These are phyloP conservation scores for Himalopsyche tibetana DNA, from an alignment of 2,888 invertebrate genomes.

Conservation along the genomic window DNA sequence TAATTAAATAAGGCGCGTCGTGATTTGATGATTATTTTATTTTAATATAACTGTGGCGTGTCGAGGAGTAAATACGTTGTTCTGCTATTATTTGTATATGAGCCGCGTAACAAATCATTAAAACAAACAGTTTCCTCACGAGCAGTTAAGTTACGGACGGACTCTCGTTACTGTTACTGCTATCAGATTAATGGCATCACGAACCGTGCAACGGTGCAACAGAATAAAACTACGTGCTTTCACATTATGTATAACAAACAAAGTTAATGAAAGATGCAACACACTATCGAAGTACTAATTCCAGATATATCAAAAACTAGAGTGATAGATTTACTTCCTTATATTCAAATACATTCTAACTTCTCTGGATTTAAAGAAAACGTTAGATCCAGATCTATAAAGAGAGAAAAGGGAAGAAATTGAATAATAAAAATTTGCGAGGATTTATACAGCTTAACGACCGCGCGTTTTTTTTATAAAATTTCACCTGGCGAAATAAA, in stretches of 20 bases:
- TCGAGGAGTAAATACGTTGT: constrained; percentile 9
- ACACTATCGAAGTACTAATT: background rate
- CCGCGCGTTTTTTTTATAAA: too few relatives aligned
- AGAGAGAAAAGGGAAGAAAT: too few relatives aligned
- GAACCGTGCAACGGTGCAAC: constrained; percentile 52
- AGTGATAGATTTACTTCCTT: too few relatives aligned
- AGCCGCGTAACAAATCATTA: constrained; percentile 62
- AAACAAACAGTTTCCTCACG: constrained; percentile 63
- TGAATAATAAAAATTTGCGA: too few relatives aligned
- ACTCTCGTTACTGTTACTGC: constrained; percentile 8
- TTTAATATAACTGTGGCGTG: constrained; percentile 48
- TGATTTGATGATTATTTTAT: constrained; percentile 32
- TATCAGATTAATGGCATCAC: constrained; percentile 59
- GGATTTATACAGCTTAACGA: too few relatives aligned
- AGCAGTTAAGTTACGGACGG: constrained; percentile 46
- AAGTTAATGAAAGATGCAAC: background rate
- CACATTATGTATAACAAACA: constrained; percentile 29
- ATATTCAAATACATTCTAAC: too few relatives aligned
- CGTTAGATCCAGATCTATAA: too few relatives aligned
- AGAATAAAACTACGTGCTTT: constrained; percentile 35
- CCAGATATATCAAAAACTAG: too few relatives aligned
- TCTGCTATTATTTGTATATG: constrained; percentile 24
- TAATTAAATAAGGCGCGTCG: constrained; percentile 21
- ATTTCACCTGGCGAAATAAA: too few relatives aligned
- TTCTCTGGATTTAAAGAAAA: too few relatives aligned